Base-by-base conservation (phyloP, 2,888 invertebrate species). In the Volucella inflata region DNA sequence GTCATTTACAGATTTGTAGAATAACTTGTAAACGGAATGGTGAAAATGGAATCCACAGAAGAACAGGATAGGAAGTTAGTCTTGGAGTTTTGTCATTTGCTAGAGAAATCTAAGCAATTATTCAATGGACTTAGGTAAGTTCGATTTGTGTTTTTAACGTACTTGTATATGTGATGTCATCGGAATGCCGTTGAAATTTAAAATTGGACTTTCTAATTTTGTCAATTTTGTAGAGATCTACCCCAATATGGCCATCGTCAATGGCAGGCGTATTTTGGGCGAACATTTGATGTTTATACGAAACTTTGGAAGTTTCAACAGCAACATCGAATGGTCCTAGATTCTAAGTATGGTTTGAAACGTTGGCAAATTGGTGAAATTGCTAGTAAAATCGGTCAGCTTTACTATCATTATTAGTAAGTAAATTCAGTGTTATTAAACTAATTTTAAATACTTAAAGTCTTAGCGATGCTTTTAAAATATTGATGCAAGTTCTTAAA, bases 351-450 rank as follows among this genome's bases (percentile, higher is more conserved):
- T 92, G 98, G 98, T 42, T 93, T 99, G 89, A 98, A 99, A 91
- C 93, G 99, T 89, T 99, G 99, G 98, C 99, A 99, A 93, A 98
- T 99, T 89, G 99, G 99, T 70, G 99, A 99, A 93, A 98, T 99
- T 88, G 99, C 98, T 62, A 98, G 98, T 70, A 99, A 99, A 94
- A 99, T 99, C 91, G 99, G 99, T 88, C 99, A 99, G 93, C 95
- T 99, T 40, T 99, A 99, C 93, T 99, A 99, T 92, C 98, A 98
- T 93, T 99, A 98, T 93, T 99, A 99, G 97, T 98, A 93, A 95
- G 97, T 94, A 78, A 12, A 11, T 21, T 59, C 55, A 30, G n/a
- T 46, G 30, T 46, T 38, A 48, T 0, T 17, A 36, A 42, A 17
- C n/a, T 36, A 6, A 51, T 40, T 42, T 36, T 17, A 4, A 14